A percentile compares a stretch with the other conserved stretches of the same genome.
Conservation (phyloP, 2,888 invertebrate species). For the Caenorhabditis wallacei region DNA sequence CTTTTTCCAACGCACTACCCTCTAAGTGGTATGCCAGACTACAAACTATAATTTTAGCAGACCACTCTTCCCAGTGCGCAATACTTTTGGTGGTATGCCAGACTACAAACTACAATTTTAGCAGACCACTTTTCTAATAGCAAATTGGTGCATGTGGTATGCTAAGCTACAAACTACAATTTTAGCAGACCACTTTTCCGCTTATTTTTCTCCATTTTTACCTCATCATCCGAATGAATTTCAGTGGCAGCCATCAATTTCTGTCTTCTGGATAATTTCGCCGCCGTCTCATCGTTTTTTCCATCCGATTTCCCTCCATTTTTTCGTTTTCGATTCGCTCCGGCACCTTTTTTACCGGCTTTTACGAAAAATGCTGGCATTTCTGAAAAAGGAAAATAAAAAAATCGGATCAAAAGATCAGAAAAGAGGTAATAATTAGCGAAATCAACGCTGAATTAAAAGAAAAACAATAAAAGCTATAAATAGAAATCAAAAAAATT, state of each 20-base stretch:
- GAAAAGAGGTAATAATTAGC: not conserved
- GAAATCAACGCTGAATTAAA: constrained; percentile 63
- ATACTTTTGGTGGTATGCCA: not conserved
- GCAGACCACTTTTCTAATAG: not conserved
- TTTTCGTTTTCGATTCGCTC: constrained; percentile 30
- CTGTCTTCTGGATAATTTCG: constrained; percentile 65
- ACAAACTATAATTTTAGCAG: not conserved
- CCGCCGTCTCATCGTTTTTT: constrained; percentile 63
- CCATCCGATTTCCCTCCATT: constrained; percentile 43
- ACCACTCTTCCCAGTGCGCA: not conserved
- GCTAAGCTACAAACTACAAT: not conserved
- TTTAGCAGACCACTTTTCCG: not conserved
- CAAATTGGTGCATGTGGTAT: too few species aligned
- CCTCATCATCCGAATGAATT: constrained; percentile 70
- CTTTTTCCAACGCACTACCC: too few species aligned
- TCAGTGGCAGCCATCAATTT: constrained; percentile 68
- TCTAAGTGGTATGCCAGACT: not conserved
- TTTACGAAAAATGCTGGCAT: constrained; percentile 72
- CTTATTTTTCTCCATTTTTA: not conserved
- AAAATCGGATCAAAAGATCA: not conserved
- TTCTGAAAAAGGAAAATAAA: constrained; percentile 22
- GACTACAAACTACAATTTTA: not conserved
- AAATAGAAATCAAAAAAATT: not conserved
- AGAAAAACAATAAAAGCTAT: not conserved
- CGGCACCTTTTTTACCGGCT: constrained; percentile 2